Evolutionary conservation across 2,797 vertebrate species (phyloP).

Genomic region (Sylvilagus floridanus): DNA sequence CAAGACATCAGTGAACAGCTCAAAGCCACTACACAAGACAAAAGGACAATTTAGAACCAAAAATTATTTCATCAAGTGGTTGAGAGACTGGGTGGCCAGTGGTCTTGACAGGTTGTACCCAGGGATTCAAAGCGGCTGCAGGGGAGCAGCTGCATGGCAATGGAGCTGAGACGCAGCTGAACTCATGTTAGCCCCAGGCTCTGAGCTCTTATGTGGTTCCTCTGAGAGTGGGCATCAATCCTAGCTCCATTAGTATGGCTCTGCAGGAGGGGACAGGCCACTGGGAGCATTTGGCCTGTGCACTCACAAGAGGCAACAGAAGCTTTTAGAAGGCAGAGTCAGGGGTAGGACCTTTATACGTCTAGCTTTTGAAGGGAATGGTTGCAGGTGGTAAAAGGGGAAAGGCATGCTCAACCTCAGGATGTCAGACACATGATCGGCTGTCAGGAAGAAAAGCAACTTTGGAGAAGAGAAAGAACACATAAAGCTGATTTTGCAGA

Average conservation of each 20-base stretch:
- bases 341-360: neutral
- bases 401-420: neutral
- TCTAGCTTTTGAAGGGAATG: neutral
- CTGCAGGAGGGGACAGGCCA: neutral
- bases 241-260: neutral
- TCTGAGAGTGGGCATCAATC: neutral
- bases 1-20: neutral
- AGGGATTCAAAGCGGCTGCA: neutral
- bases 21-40: neutral
- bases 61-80: neutral
- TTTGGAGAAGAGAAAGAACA: neutral
- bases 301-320: neutral
- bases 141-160: neutral
- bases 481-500: neutral
- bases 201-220: neutral
- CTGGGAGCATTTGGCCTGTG: neutral
- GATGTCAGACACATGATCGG: neutral
- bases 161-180: neutral
- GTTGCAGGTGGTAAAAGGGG: neutral
- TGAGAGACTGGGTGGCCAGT: neutral
- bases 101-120: neutral
- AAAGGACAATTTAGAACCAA: constrained; percentile 22
- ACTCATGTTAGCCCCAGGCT: neutral
- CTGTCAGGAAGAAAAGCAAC: neutral
- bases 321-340: neutral